These are phyloP conservation scores for Odiellus spinosus DNA, from an alignment of 2,888 invertebrate species.

Conservation along the genomic window DNA sequence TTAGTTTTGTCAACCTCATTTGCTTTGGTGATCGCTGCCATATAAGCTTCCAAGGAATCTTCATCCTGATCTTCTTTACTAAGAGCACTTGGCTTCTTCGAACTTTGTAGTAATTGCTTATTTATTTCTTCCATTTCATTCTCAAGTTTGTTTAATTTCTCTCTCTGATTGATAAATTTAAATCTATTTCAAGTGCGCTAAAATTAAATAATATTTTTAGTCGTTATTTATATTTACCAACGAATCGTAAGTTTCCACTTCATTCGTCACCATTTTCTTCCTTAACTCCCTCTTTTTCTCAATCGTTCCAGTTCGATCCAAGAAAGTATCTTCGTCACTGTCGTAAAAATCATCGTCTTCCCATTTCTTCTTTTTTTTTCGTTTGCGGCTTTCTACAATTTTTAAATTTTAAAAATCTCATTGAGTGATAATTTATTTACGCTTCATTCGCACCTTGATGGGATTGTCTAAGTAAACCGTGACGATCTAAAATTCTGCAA, in stretches of 20 bases:
- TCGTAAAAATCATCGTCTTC: constrained; percentile 72
- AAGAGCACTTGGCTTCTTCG: no score
- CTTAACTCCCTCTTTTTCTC: constrained; percentile 67
- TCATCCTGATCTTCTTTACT: constrained; percentile 29
- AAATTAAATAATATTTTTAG: no score
- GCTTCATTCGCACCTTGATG: constrained; percentile 49
- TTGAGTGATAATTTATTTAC: constrained; percentile 1
- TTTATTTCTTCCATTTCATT: constrained; percentile 44
- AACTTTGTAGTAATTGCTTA: constrained; percentile 30
- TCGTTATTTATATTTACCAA: constrained; percentile 21
- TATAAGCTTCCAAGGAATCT: constrained; percentile 69
- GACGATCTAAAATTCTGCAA: constrained; percentile 72
- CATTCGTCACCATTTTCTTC: constrained; percentile 44
- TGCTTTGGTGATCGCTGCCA: constrained; percentile 35
- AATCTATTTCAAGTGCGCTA: no score
- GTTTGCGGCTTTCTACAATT: constrained; percentile 50
- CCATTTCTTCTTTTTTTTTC: constrained; percentile 59
- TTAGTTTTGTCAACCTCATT: constrained; percentile 28
- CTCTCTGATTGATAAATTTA: constrained; percentile 33
- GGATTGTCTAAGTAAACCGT: constrained; percentile 68
- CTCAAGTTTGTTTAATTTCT: constrained; percentile 39
- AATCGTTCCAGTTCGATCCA: constrained; percentile 84
- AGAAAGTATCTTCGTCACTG: constrained; percentile 86
- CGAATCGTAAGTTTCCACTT: constrained; percentile 40
- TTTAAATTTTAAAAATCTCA: not conserved